Evolutionary conservation across 2,888 invertebrate genomes (phyloP).

Genomic region (Aspidapion aeneum): DNA sequence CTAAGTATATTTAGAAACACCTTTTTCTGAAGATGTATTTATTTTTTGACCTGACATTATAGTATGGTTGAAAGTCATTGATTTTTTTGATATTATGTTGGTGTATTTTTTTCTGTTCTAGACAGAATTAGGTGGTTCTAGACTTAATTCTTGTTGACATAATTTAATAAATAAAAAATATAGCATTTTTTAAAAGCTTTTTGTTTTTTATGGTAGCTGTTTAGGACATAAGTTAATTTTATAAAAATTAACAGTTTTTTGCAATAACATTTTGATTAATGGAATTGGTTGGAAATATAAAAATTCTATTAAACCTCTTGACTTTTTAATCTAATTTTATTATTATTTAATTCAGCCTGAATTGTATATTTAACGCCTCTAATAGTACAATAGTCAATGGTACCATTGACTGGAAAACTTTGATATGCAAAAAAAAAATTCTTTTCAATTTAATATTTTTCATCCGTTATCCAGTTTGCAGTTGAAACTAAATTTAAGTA

Average conservation of each 20-base stretch:
- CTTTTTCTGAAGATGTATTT: slow-evolving; percentile 29
- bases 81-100: slow-evolving; percentile 14
- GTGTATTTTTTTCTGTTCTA: slow-evolving; percentile 15
- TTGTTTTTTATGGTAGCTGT: slow-evolving; percentile 38
- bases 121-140: slow-evolving; percentile 36
- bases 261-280: slow-evolving; percentile 40
- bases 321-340: too few relatives aligned
- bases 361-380: too few relatives aligned
- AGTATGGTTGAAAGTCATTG: slow-evolving; percentile 10
- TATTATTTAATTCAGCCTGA: too few relatives aligned
- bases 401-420: too few relatives aligned
- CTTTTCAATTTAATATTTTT: too few relatives aligned
- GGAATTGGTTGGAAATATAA: slow-evolving; percentile 38
- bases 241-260: slow-evolving; percentile 27
- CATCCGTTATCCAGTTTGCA: too few relatives aligned
- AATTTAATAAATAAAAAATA: slow-evolving; percentile 28
- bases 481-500: too few relatives aligned
- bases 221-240: slow-evolving; percentile 29
- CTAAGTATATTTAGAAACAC: slow-evolving; percentile 31
- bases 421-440: too few relatives aligned
- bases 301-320: slow-evolving; percentile 4
- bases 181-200: slow-evolving; percentile 41
- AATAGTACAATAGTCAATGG: too few relatives aligned
- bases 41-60: slow-evolving; percentile 11
- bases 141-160: slow-evolving; percentile 35